Percentiles rank a stretch among this genome's conserved stretches.
These are phyloP conservation scores for Patella pellucida DNA, from an alignment of 2,888 invertebrate species.

Conservation along the genomic window DNA sequence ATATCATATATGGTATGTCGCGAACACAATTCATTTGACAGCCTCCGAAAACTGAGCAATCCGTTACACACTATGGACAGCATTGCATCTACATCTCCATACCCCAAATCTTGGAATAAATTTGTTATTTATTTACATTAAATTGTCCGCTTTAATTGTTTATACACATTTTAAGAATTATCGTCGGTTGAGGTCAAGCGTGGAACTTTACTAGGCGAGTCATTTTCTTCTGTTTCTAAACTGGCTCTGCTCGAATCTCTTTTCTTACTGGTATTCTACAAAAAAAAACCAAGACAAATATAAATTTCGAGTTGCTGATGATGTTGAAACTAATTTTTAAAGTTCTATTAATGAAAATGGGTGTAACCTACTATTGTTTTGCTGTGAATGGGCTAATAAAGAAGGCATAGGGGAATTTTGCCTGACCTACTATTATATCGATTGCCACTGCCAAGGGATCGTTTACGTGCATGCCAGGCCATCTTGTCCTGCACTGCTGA, in stretches of 20 bases:
- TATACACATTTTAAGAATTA: conserved; percentile 33
- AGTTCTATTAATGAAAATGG: background rate
- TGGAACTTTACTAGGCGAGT: conserved; percentile 54
- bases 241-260: conserved; percentile 63
- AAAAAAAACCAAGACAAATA: conserved; percentile 21
- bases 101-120: background rate
- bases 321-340: background rate
- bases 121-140: background rate
- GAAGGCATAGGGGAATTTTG: no score
- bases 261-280: conserved; percentile 63
- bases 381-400: no score
- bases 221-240: conserved; percentile 52
- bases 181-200: conserved; percentile 51
- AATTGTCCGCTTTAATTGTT: background rate
- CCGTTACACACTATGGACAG: no score
- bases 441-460: no score
- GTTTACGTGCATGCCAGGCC: no score
- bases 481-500: no score
- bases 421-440: no score
- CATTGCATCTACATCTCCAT: no score
- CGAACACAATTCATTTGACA: no score
- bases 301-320: no score
- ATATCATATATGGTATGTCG: no score
- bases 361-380: background rate
- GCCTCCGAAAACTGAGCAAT: no score